These are phyloP conservation scores for Antidorcas marsupialis DNA, from an alignment of 2,113 vertebrate species.

Conservation along the genomic window DNA sequence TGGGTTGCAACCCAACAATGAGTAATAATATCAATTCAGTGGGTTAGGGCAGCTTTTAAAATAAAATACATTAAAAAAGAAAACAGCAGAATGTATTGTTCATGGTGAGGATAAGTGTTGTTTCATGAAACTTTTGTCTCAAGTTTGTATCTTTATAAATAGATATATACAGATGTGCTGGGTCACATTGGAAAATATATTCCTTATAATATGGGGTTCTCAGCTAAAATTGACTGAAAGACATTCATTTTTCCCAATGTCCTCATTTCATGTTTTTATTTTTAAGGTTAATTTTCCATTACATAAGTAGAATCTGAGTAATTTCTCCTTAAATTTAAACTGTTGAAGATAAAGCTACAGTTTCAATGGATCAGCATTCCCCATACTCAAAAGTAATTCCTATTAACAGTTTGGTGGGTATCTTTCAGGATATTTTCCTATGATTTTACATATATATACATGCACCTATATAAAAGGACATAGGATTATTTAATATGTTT, in stretches of 20 bases:
- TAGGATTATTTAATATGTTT: background rate
- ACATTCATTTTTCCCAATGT: background rate
- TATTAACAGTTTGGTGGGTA: background rate
- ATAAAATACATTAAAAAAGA: background rate
- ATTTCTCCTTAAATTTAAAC: background rate
- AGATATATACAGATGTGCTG: background rate
- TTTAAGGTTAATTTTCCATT: conserved; percentile 6
- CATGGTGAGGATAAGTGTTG: background rate
- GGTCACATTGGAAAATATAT: background rate
- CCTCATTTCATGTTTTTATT: background rate
- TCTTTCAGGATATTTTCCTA: background rate
- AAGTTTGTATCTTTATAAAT: background rate
- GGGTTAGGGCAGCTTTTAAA: background rate
- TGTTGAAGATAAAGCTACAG: background rate
- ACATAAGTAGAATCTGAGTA: background rate
- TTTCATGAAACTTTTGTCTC: background rate
- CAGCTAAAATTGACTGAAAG: background rate
- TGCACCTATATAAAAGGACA: background rate
- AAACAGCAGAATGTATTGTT: background rate
- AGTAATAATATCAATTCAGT: background rate
- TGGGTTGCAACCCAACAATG: background rate
- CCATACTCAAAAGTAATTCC: conserved; percentile 6
- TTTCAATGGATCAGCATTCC: background rate
- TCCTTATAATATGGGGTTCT: background rate
- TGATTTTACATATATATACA: background rate